A percentile compares a stretch with the other conserved stretches of the same genome.
Conservation (phyloP, 2,888 invertebrate species). For the Onchidella celtica region DNA sequence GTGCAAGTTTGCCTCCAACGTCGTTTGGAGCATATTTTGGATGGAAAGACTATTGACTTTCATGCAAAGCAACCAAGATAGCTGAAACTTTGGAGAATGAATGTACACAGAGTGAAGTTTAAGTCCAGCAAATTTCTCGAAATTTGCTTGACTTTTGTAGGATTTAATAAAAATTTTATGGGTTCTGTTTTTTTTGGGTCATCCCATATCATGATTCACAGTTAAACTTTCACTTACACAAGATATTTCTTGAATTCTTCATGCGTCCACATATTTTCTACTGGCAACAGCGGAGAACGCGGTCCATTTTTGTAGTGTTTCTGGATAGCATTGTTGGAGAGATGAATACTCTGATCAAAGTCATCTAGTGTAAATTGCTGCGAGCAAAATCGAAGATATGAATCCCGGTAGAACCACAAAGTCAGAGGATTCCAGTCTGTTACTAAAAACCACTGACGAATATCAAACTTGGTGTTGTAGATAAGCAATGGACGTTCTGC, state of each 20-base stretch:
- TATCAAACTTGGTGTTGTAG: slow-evolving; percentile 95
- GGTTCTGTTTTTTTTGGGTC: no score
- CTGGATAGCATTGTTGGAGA: slow-evolving; percentile 96
- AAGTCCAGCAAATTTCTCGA: no score
- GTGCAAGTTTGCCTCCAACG: no score
- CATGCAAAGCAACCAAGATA: no score
- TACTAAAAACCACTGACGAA: slow-evolving; percentile 96
- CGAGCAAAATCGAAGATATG: slow-evolving; percentile 93
- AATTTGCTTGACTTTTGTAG: no score
- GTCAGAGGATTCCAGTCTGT: slow-evolving; percentile 94
- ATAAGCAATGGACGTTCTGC: slow-evolving; percentile 93
- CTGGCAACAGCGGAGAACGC: slow-evolving; percentile 83
- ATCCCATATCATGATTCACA: no score
- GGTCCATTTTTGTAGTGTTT: slow-evolving; percentile 87
- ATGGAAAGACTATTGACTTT: no score
- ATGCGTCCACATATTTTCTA: slow-evolving; percentile 92
- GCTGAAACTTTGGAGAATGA: no score
- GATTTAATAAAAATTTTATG: no score
- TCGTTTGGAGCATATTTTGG: no score
- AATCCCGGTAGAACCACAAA: slow-evolving; percentile 96
- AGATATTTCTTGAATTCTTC: slow-evolving; percentile 86
- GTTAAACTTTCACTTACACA: slow-evolving; percentile 83
- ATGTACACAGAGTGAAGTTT: no score
- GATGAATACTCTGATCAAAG: slow-evolving; percentile 91
- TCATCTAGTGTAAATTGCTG: slow-evolving; percentile 88